These are phyloP conservation scores for Neolamprologus sp. DNA, from an alignment of 2,113 vertebrate species.

Conservation along the genomic window DNA sequence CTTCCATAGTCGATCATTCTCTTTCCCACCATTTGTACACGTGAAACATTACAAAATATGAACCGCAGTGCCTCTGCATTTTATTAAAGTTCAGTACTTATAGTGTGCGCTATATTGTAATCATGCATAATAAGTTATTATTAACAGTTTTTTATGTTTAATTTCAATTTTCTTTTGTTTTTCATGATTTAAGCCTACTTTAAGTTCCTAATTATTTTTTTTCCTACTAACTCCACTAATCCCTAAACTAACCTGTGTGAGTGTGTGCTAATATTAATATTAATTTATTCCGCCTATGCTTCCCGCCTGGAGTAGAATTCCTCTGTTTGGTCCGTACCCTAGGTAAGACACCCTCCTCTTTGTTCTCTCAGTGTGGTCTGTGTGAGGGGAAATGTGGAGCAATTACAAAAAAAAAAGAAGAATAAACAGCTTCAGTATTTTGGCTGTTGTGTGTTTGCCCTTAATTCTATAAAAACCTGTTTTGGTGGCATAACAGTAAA, in stretches of 20 bases:
- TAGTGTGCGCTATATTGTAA: background rate
- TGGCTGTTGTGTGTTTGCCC: background rate
- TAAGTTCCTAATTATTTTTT: background rate
- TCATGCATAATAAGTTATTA: background rate
- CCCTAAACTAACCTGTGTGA: constrained; percentile 56
- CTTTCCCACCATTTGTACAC: background rate
- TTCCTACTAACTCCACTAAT: constrained; percentile 61
- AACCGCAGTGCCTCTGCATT: background rate
- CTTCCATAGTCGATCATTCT: constrained; percentile 23
- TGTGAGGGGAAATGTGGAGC: constrained; percentile 29
- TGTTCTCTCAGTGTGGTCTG: constrained; percentile 53
- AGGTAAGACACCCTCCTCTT: constrained; percentile 85
- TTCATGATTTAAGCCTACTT: background rate
- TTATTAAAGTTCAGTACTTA: background rate
- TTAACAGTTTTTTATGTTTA: background rate
- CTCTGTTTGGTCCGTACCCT: constrained; percentile 99
- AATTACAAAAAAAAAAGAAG: background rate
- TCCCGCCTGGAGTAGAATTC: constrained; percentile 98
- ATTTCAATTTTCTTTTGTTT: background rate
- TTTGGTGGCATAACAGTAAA: background rate
- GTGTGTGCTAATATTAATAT: constrained; percentile 78
- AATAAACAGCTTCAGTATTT: background rate
- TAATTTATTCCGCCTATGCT: constrained; percentile 97
- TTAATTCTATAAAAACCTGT: background rate
- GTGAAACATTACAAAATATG: background rate